Conservation (phyloP, 2,797 vertebrate species). For the Cynopterus sphinx region DNA sequence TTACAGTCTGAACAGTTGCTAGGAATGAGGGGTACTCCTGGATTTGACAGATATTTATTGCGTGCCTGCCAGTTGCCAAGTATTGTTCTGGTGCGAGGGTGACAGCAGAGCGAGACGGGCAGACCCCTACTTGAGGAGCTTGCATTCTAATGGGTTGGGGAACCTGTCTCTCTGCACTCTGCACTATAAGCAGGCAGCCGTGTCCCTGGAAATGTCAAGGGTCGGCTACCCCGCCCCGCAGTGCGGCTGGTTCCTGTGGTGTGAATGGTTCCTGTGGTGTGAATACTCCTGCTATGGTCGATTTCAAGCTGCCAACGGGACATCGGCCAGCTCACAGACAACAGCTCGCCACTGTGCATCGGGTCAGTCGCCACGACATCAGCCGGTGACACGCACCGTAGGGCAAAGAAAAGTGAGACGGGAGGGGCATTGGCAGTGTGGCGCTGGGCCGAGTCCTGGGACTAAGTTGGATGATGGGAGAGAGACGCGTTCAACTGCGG, state of each 20-base stretch:
- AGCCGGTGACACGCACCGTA: not conserved
- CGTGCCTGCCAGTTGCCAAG: not conserved
- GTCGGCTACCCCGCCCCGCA: not conserved
- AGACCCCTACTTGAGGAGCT: not conserved
- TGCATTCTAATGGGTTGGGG: not conserved
- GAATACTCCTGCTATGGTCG: not conserved
- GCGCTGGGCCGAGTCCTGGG: not conserved
- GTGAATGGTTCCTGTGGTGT: too few species aligned
- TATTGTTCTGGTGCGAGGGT: not conserved
- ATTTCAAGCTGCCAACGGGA: not conserved
- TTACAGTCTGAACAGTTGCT: not conserved
- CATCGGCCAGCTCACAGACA: not conserved
- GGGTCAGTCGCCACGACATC: accelerated
- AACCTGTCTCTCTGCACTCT: not conserved
- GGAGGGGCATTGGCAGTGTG: not conserved
- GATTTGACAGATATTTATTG: not conserved
- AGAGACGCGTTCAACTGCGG: not conserved
- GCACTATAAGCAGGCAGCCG: not conserved
- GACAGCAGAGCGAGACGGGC: not conserved
- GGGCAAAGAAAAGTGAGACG: not conserved
- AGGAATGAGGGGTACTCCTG: not conserved
- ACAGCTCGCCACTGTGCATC: not conserved
- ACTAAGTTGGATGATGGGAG: not conserved
- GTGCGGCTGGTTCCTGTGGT: not conserved
- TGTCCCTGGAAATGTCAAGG: not conserved